phyloP scores from a whole-genome alignment of 2,113 vertebrate species.

The Excalfactoria chinensis region DNA sequence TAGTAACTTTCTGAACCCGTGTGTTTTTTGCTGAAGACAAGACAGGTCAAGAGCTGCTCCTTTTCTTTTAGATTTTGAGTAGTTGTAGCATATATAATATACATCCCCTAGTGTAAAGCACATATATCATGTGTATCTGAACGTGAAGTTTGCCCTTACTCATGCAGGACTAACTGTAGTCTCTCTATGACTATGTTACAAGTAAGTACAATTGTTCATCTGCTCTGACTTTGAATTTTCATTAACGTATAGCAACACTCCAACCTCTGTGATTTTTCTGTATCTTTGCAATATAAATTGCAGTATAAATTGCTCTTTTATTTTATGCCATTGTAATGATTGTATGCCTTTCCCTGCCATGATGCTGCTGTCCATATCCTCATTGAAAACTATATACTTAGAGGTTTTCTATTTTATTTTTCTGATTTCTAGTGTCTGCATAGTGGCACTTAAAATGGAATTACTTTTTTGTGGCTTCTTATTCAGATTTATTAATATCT shows the following conservation, averaged over 20 bases:
- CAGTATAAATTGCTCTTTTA: conserved; percentile 10
- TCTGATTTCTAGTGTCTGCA: neutral
- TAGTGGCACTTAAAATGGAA: conserved; percentile 12
- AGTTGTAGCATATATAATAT: neutral
- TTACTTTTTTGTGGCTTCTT: conserved; percentile 11
- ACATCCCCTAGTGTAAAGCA: neutral
- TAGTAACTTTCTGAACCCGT: neutral
- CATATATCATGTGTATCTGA: neutral
- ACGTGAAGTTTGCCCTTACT: neutral
- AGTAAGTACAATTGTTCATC: neutral
- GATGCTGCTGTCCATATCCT: conserved; percentile 16
- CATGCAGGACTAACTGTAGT: neutral
- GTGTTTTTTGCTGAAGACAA: neutral
- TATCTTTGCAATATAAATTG: conserved; percentile 3
- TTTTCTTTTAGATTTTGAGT: neutral
- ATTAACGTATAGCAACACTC: neutral
- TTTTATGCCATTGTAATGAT: conserved; percentile 2
- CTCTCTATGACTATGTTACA: neutral
- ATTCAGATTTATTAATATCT: conserved; percentile 41
- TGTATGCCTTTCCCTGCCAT: neutral
- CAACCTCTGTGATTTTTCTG: neutral
- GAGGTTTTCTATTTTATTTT: neutral
- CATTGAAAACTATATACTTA: neutral
- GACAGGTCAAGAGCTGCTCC: neutral
- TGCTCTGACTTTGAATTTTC: conserved; percentile 11